phyloP scores from a whole-genome alignment of 2,113 vertebrate genomes.

The Bubo scandiacus region DNA sequence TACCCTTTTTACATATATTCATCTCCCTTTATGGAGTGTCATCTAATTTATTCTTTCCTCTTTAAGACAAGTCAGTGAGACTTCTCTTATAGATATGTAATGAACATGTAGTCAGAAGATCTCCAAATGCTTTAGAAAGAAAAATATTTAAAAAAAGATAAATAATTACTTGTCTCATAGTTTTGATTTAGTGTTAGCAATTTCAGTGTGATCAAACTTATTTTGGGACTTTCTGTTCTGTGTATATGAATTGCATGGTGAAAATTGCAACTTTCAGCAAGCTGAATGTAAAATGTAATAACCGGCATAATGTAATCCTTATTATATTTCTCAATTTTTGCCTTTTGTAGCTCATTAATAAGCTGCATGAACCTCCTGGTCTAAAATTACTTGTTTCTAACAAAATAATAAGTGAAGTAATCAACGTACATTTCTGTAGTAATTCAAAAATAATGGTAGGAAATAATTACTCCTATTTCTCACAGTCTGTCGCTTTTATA shows the following conservation, averaged over 20 bases:
- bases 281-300: background rate
- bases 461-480: conserved; percentile 56
- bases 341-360: conserved; percentile 41
- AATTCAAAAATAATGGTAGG: background rate
- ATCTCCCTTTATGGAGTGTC: background rate
- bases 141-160: background rate
- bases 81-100: background rate
- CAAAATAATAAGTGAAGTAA: conserved; percentile 28
- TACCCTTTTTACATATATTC: background rate
- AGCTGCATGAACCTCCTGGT: background rate
- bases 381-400: conserved; percentile 11
- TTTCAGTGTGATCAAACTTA: background rate
- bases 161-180: background rate
- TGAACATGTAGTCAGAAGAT: background rate
- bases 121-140: background rate
- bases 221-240: background rate
- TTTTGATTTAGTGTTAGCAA: background rate
- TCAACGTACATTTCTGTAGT: background rate
- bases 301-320: background rate
- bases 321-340: background rate
- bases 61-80: background rate
- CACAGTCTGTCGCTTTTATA: conserved; percentile 9
- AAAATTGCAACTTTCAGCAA: background rate
- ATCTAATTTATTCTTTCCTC: background rate
- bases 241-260: background rate